These are phyloP conservation scores for Potorous gilbertii DNA, from an alignment of 2,797 vertebrate species.

Conservation along the genomic window DNA sequence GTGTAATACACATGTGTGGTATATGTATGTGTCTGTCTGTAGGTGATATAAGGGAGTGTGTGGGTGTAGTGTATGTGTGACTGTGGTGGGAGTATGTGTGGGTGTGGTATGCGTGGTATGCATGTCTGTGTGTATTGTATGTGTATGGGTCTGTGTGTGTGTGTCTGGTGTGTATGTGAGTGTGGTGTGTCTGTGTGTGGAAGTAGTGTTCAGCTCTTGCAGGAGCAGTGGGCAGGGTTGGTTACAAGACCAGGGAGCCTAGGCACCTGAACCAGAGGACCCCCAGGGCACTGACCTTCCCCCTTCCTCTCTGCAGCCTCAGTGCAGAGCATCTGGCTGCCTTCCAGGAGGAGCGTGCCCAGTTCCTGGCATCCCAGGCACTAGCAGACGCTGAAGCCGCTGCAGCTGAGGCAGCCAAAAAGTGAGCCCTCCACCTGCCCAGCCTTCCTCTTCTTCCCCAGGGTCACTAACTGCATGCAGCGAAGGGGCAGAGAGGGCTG, in stretches of 20 bases:
- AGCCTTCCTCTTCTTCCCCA: background rate
- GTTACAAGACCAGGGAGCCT: background rate
- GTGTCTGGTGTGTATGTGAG: no score
- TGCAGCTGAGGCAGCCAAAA: conserved; percentile 64
- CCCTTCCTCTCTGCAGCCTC: conserved; percentile 50
- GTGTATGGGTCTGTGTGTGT: no score
- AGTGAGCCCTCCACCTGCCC: conserved; percentile 53
- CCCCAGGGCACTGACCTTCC: background rate
- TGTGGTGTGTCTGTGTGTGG: background rate
- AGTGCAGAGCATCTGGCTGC: conserved; percentile 69
- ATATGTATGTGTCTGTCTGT: no score
- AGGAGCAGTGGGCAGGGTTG: background rate
- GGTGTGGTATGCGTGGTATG: no score
- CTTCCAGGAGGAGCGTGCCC: conserved; percentile 72
- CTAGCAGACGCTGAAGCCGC: conserved; percentile 70
- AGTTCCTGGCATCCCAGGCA: conserved; percentile 69
- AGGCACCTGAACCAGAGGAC: background rate
- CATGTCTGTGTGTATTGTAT: no score
- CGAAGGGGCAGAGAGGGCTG: background rate
- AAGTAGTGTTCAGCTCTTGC: background rate
- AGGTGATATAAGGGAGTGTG: no score
- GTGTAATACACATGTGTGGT: no score
- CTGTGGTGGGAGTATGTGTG: background rate
- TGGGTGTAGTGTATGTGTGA: no score
- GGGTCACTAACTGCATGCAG: background rate